Base-by-base conservation (phyloP, 1,140 invertebrate species). In the Sycophaga agraensis region DNA sequence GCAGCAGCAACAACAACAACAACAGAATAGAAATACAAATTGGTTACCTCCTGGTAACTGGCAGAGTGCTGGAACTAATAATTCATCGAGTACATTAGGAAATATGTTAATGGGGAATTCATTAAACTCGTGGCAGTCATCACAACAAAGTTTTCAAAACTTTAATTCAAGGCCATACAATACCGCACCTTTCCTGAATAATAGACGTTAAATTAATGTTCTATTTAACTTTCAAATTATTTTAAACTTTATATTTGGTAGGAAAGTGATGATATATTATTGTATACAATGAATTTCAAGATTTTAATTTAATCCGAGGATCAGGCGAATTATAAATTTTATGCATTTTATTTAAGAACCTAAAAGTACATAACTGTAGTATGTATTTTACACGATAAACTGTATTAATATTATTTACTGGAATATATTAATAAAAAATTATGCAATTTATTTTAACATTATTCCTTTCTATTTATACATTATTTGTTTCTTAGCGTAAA, bases 101-200 rank as follows among this genome's bases (percentile, higher is more conserved):
- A 42, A 31, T 11, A 31, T 56, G 26, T 26, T 61, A 28, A 21
- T 48, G 24, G 60, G 43, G 21, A 54, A 55, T 12, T 5, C 22
- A 14, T 11, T 58, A 14, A 57, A 51, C 26, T 59, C 54, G 34
- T 64, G 62, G 62, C 61, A 63, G n/a, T 17, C 34, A 58, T 40
- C 46, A n/a, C 62, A 64, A 64, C 55, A 59, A 19, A 59, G 34
- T 28, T 59, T 59, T 46, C 19, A 34, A 2, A 64, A 64, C 22
- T 54, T 54, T 22, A 16, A 4, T 22, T 19, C 48, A 31, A 53
- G 56, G 35, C 50, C 40, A 22, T 59, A 54, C 34, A 58, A 63
- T 45, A 60, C 53, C 42, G 21, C 12, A 22, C 50, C 62, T 12
- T 64, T 54, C 14, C 54, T 64, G 53, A 63, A 35, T 34, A 64